Base-by-base conservation (phyloP, 1,140 invertebrate species). In the Plectrocnemia conspersa region DNA sequence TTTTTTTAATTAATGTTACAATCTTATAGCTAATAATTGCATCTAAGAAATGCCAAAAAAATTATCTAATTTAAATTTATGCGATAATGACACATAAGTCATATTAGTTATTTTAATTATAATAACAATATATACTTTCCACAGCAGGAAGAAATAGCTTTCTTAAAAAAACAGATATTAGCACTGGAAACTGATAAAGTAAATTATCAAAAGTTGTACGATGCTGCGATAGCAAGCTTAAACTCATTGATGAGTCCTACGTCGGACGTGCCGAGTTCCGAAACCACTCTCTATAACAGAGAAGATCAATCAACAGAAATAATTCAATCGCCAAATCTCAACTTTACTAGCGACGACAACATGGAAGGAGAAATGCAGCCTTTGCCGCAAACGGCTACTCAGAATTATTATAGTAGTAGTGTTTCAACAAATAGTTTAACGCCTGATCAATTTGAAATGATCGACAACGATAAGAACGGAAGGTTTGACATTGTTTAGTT, bases 121-220 rank as follows among this genome's bases (percentile, higher is more conserved):
- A 18, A 18, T 41, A 41, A 41, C 22, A 5, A 10, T 24, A 23
- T 25, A 2, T 55, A 72, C 25, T 58, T 71, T 59, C 66, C 69
- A 16, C 70, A 79, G 70, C 70, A 70, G 4, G 74, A 76, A 68
- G 78, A 82, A 62, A 76, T 80, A 52, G 73, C 77, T 58, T 63
- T 73, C 52, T 66, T 82, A 5, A 77, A 78, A 63, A 71, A 77
- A 53, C 77, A 79, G 65, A 68, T 76, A 52, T 66, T 69, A 32
- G 64, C 67, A 19, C 64, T 82, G 38, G 78, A 81, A 58, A 76
- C 75, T 21, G 79, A 81, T 50, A 81, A 80, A 63, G 63, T 72
- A 7, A 77, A 79, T 56, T 73, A 80, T 52, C 76, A 79, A 65
- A 74, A 71, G 55, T 54, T 75, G 6, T 75, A 75, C 63, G 75